These are phyloP conservation scores for Galagoides demidoff DNA, from an alignment of 2,797 vertebrate genomes.

Conservation along the genomic window DNA sequence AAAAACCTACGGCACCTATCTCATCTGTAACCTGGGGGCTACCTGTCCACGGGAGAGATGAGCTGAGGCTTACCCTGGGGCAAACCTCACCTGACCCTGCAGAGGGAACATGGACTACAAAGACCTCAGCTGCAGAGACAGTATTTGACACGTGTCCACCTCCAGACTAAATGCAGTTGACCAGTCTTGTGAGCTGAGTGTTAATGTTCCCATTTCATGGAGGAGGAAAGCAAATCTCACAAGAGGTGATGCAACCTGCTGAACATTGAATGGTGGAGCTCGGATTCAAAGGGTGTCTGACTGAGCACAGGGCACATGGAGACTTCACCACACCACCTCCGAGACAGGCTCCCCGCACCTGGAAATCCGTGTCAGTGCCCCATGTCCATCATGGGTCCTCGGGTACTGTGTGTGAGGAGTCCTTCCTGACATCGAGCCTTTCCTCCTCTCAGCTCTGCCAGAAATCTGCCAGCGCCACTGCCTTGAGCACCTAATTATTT, in stretches of 20 bases:
- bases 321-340: not conserved
- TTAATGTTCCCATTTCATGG: not conserved
- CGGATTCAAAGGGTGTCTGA: not conserved
- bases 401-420: not conserved
- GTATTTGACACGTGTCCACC: not conserved
- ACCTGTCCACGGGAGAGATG: not conserved
- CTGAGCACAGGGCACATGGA: not conserved
- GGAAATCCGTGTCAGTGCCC: not conserved
- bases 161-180: not conserved
- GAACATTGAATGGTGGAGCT: rapidly evolving
- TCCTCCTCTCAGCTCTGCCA: not conserved
- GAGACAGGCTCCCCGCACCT: rapidly evolving
- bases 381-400: rapidly evolving
- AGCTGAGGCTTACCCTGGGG: not conserved
- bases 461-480: not conserved
- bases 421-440: not conserved
- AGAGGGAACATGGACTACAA: not conserved
- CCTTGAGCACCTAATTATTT: not conserved
- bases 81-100: not conserved
- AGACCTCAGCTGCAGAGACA: too few relatives aligned
- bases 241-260: not conserved
- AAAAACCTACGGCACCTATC: too few relatives aligned
- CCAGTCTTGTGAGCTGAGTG: not conserved
- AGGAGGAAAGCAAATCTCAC: not conserved
- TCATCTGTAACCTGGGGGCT: too few relatives aligned